Percentiles rank a stretch among this genome's conserved stretches.
Evolutionary conservation across 2,113 vertebrate genomes (phyloP).

Genomic region (Peromyscus leucopus): DNA sequence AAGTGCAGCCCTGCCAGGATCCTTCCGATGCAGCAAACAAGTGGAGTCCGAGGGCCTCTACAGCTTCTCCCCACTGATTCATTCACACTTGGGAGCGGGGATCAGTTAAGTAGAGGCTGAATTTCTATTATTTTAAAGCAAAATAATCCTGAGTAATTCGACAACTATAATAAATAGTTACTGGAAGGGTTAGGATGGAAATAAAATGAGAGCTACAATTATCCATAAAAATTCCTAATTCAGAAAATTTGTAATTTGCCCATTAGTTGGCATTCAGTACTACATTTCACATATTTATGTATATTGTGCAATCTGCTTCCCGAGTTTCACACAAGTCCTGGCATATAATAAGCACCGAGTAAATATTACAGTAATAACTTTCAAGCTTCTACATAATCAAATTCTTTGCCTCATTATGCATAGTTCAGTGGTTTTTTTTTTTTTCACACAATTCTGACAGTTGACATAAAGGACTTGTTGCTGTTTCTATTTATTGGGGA

Average conservation of each 20-base stretch:
- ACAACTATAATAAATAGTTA: background rate
- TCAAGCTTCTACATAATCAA: background rate
- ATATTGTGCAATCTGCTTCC: background rate
- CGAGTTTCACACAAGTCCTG: background rate
- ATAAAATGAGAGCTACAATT: background rate
- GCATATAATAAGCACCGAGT: background rate
- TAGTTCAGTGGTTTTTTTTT: background rate
- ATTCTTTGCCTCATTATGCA: background rate
- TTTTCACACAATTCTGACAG: background rate
- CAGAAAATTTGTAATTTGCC: conserved; percentile 13
- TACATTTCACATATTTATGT: background rate
- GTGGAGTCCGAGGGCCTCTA: background rate
- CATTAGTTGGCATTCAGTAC: background rate
- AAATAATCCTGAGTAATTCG: background rate
- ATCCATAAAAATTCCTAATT: background rate
- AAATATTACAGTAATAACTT: conserved; percentile 21
- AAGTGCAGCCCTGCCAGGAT: background rate
- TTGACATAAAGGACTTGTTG: background rate
- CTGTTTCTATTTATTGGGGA: background rate
- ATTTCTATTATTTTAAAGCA: background rate
- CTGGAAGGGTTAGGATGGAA: background rate
- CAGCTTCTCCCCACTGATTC: background rate
- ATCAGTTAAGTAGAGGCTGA: background rate
- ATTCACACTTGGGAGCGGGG: too few species aligned
- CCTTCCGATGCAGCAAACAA: background rate